Evolutionary conservation across 1,140 invertebrate genomes (phyloP).

Genomic region (Drosophila ananassae): DNA sequence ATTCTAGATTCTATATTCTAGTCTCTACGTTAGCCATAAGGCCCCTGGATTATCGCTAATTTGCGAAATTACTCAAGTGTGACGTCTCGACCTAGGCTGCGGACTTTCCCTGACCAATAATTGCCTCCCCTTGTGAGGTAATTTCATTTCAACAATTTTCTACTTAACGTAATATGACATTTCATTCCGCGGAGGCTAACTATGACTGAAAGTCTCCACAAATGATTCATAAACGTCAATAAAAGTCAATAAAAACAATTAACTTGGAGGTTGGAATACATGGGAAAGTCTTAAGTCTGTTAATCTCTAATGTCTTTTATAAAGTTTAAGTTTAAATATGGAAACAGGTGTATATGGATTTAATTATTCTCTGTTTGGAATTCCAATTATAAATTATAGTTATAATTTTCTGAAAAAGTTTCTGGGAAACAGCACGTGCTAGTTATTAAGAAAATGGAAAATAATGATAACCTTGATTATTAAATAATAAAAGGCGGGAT

Average conservation of each 20-base stretch:
- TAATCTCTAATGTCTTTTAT: not conserved
- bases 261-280: conserved; percentile 1
- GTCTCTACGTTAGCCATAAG: not conserved
- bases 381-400: not conserved
- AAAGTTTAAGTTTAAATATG: too few relatives aligned
- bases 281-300: too few relatives aligned
- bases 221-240: conserved; percentile 62
- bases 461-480: too few relatives aligned
- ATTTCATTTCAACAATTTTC: conserved; percentile 30
- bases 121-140: conserved; percentile 21
- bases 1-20: not conserved
- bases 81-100: conserved; percentile 25
- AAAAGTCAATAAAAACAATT: conserved; percentile 52
- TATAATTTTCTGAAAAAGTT: not conserved
- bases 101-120: conserved; percentile 29
- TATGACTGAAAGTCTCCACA: conserved; percentile 24
- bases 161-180: conserved; percentile 43
- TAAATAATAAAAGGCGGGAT: too few relatives aligned
- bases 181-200: conserved; percentile 6
- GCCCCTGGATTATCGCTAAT: conserved; percentile 27
- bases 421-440: not conserved
- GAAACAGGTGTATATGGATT: too few relatives aligned
- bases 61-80: conserved; percentile 46
- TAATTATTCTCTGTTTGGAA: not conserved
- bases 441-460: too few relatives aligned